phyloP scores from a whole-genome alignment of 1,140 invertebrate genomes.

The Panonychus citri region DNA sequence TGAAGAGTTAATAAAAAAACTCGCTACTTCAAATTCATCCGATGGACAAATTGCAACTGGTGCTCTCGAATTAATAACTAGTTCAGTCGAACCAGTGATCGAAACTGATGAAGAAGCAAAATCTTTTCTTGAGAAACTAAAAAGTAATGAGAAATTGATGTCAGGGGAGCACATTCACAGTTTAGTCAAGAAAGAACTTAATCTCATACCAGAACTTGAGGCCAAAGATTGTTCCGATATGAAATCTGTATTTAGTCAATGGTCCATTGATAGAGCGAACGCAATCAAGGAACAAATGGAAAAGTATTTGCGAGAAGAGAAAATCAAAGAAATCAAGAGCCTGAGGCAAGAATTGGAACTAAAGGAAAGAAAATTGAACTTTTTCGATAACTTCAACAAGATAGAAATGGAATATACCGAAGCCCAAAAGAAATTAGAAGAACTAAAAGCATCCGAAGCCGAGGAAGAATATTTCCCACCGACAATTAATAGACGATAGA shows the following conservation, averaged over 20 bases:
- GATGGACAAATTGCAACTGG: not conserved
- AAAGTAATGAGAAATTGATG: not conserved
- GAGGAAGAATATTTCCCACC: conserved; percentile 12
- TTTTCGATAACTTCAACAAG: conserved; percentile 24
- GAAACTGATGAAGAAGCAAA: not conserved
- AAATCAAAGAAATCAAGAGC: conserved; percentile 16
- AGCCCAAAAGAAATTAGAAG: conserved; percentile 4
- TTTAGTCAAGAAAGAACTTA: not conserved
- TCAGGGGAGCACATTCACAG: not conserved
- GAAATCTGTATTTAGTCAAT: conserved; percentile 14
- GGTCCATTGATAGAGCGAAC: conserved; percentile 15
- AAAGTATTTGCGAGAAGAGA: conserved; percentile 13
- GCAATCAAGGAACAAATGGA: conserved; percentile 18
- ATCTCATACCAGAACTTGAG: not conserved
- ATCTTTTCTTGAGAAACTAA: not conserved
- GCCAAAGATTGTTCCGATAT: conserved; percentile 16
- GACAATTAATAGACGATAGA: not conserved
- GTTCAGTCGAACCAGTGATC: not conserved
- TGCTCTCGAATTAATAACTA: not conserved
- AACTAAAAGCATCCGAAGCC: conserved; percentile 2
- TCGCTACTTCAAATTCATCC: conserved; percentile 12
- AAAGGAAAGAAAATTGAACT: conserved; percentile 21
- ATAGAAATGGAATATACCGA: conserved; percentile 11
- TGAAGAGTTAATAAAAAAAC: conserved; percentile 21
- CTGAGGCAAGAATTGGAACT: conserved; percentile 19